Base-by-base conservation (phyloP, 2,797 vertebrate genomes). In the Salarias fasciatus region DNA sequence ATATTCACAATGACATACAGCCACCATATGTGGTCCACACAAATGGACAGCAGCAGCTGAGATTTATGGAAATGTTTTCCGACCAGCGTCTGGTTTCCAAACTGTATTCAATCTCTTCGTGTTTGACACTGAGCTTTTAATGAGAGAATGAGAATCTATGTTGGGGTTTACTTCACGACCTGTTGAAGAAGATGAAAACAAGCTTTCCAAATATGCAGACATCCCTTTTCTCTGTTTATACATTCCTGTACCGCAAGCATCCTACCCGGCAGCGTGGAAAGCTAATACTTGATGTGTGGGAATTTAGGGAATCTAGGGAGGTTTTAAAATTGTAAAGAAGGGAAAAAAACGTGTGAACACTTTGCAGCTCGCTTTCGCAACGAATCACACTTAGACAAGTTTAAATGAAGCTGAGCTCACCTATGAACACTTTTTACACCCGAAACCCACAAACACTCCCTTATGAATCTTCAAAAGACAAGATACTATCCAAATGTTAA, bases 251-350 rank as follows among this genome's bases (percentile, higher is more conserved):
- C 59, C 30, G 66, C 58, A 79, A 75, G n/a, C 65, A 83, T 83
- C 78, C 55, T 62, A 65, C 63, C 83, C 79, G 71, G 79, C 48
- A 57, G 10, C 6, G 46, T 28, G 43, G 60, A 49, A 15, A 7
- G 64, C 41, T 65, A 80, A 88, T 78, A 79, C 53, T 77, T 24
- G 18, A 3, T 24, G 60, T 80, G 54, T 86, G 82, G 80, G 65
- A 79, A 79, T 77, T 76, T 60, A 36, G 67, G 69, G 62, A 66
- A 72, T 51, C 61, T 45, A 49, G 70, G 51, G 72, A 68, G 60
- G 70, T 67, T 7, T 4, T 6, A 52, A n/a, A 49, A 36, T 43
- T 54, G 13, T 46, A 46, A 61, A 62, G 59, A 58, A 76, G 44
- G 69, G 70, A 79, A 69, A 70, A 79, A 69, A 74, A 37, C 10